These are phyloP conservation scores for Anseranas semipalmata DNA, from an alignment of 2,113 vertebrate genomes.

Conservation along the genomic window DNA sequence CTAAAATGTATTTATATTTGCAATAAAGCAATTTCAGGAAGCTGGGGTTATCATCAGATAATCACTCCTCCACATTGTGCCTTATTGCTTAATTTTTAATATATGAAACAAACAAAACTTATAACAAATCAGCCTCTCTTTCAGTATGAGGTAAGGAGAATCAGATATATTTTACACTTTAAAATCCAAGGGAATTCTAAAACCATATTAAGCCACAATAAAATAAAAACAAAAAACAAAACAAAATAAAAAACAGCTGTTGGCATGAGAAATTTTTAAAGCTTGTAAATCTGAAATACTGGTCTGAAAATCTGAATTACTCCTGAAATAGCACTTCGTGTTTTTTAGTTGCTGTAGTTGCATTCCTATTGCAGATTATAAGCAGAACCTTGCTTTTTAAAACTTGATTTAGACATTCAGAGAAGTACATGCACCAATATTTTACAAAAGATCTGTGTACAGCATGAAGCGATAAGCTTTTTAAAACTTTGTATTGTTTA, in stretches of 20 bases:
- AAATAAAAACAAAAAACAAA: not conserved
- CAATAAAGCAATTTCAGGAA: slow-evolving; percentile 57
- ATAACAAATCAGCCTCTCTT: not conserved
- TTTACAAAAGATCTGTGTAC: slow-evolving; percentile 34
- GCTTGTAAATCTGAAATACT: slow-evolving; percentile 17
- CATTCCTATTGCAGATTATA: not conserved
- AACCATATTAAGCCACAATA: not conserved
- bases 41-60: not conserved
- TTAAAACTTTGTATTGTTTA: slow-evolving; percentile 28
- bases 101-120: not conserved
- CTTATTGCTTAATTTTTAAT: slow-evolving; percentile 67
- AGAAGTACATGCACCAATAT: slow-evolving; percentile 39
- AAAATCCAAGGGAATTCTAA: slow-evolving; percentile 10
- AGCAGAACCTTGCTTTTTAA: slow-evolving; percentile 11
- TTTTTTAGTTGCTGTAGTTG: slow-evolving; percentile 18
- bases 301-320: no score
- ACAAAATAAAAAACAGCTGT: not conserved
- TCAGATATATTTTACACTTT: not conserved
- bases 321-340: slow-evolving; percentile 24
- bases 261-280: slow-evolving; percentile 26
- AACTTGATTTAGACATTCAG: not conserved
- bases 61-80: slow-evolving; percentile 37
- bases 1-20: slow-evolving; percentile 1
- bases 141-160: slow-evolving; percentile 14
- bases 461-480: slow-evolving; percentile 27